Evolutionary conservation across 2,113 vertebrate species (phyloP).

Genomic region (Jaculus jaculus): DNA sequence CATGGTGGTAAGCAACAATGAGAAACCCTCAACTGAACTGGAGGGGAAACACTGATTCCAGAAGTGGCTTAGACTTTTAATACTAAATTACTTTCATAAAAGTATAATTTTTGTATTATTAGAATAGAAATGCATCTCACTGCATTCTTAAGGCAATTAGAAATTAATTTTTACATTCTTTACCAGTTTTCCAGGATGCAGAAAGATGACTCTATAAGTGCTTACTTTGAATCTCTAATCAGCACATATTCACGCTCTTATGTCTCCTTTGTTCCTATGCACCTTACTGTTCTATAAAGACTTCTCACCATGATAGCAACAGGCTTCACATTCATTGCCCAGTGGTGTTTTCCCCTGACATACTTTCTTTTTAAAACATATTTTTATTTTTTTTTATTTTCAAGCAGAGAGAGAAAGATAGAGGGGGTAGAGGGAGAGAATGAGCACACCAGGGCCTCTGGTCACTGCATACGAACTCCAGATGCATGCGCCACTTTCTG

Average conservation of each 20-base stretch:
- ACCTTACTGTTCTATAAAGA: not conserved
- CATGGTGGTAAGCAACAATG: too few species aligned
- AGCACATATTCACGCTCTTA: not conserved
- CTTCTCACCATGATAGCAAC: not conserved
- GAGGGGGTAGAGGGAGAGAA: too few species aligned
- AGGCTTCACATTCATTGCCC: not conserved
- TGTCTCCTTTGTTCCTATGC: not conserved
- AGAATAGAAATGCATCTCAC: not conserved
- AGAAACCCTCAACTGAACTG: too few species aligned
- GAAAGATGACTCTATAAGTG: not conserved
- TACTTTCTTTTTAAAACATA: too few species aligned
- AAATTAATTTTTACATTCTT: not conserved
- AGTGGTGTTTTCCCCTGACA: too few species aligned
- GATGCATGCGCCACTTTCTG: too few species aligned
- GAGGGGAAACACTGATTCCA: too few species aligned
- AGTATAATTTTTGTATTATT: not conserved
- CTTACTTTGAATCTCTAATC: not conserved
- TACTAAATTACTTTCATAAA: not conserved
- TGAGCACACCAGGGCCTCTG: too few species aligned
- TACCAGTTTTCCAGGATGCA: not conserved
- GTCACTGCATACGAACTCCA: too few species aligned
- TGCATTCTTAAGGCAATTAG: not conserved
- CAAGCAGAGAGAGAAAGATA: too few species aligned
- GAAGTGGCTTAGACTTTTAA: not conserved
- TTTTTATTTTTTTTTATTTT: too few species aligned